phyloP scores from a whole-genome alignment of 64 coral and sea anemone species.

The Porites lutea region DNA sequence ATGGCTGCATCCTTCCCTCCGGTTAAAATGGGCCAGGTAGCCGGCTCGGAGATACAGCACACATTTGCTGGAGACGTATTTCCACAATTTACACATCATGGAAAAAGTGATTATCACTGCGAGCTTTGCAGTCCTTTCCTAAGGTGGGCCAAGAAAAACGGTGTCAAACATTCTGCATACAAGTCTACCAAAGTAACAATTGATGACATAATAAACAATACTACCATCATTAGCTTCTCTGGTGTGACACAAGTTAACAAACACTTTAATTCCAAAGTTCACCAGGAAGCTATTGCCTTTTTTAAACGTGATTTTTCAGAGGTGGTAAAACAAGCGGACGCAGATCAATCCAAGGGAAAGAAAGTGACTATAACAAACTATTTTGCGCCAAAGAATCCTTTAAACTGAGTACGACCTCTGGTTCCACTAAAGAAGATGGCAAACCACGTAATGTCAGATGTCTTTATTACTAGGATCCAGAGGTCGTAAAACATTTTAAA shows the following conservation, averaged over 20 bases:
- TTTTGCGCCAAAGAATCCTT: background rate
- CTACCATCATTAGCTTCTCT: slow-evolving; percentile 17
- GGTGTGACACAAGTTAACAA: slow-evolving; percentile 40
- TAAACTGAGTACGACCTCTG: slow-evolving; percentile 21
- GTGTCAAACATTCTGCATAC: background rate
- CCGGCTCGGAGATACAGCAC: background rate
- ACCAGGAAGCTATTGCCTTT: slow-evolving; percentile 44
- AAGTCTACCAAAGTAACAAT: slow-evolving; percentile 34
- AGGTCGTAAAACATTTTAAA: slow-evolving; percentile 42
- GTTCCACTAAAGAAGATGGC: background rate
- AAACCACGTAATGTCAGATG: slow-evolving; percentile 4
- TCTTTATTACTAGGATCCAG: slow-evolving; percentile 34
- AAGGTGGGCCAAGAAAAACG: slow-evolving; percentile 29
- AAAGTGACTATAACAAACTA: background rate
- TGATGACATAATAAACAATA: slow-evolving; percentile 43
- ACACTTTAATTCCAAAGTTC: slow-evolving; percentile 27
- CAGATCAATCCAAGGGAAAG: background rate
- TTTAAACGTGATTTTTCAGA: slow-evolving; percentile 10
- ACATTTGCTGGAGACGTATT: slow-evolving; percentile 17
- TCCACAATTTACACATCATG: slow-evolving; percentile 35
- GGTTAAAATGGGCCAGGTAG: background rate
- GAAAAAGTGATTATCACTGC: slow-evolving; percentile 15
- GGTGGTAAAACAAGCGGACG: background rate
- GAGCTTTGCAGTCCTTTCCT: slow-evolving; percentile 25
- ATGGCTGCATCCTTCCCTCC: slow-evolving; percentile 13